phyloP scores from a whole-genome alignment of 2,888 invertebrate species.

The Cryptus armator region DNA sequence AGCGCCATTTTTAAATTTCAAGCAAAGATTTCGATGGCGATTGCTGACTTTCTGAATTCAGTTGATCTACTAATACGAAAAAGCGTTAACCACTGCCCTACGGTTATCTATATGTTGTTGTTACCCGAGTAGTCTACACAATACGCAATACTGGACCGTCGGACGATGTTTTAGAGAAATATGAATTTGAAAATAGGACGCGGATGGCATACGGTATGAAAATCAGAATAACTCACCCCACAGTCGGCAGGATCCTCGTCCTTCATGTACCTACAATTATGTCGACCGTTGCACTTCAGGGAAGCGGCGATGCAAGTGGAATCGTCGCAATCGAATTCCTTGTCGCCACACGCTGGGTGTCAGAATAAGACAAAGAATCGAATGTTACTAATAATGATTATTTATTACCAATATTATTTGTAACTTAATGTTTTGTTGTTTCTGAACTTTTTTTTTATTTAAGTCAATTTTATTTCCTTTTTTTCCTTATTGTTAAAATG shows the following conservation, averaged over 20 bases:
- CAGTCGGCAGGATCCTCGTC: slow-evolving; percentile 89
- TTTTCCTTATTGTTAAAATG: too few species aligned
- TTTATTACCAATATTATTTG: neutral
- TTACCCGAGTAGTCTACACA: too few species aligned
- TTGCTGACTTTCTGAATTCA: neutral
- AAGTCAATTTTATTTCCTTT: neutral
- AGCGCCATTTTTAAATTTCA: too few species aligned
- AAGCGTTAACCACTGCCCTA: too few species aligned
- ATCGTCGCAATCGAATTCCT: slow-evolving; percentile 95
- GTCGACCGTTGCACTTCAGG: slow-evolving; percentile 90
- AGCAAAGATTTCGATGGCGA: too few species aligned
- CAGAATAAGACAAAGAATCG: slow-evolving; percentile 50
- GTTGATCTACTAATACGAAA: too few species aligned
- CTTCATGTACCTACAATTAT: slow-evolving; percentile 93
- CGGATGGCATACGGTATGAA: neutral
- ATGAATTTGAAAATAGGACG: neutral
- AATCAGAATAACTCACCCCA: slow-evolving; percentile 83
- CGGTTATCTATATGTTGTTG: too few species aligned
- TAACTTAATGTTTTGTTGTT: neutral
- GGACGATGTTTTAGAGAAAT: neutral
- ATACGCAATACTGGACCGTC: too few species aligned
- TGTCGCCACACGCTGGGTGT: slow-evolving; percentile 85
- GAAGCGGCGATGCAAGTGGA: slow-evolving; percentile 91
- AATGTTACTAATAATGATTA: neutral
- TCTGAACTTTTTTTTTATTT: neutral